Conservation (phyloP, 2,113 vertebrate genomes). For the Rallus limicola region DNA sequence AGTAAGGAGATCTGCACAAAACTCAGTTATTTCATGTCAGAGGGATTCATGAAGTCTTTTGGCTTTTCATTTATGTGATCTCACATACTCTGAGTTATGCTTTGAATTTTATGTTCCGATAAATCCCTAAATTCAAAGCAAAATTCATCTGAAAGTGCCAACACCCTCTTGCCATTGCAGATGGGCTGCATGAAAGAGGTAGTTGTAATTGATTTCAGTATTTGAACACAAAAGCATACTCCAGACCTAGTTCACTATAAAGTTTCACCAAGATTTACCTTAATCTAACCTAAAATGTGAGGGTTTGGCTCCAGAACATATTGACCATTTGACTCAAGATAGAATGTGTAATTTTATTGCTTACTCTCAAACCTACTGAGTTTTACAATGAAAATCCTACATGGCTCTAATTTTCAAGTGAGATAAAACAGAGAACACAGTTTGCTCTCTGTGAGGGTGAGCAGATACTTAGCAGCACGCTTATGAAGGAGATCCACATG, state of each 20-base stretch:
- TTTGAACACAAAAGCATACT: not conserved
- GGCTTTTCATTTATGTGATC: conserved; percentile 15
- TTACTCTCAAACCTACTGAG: not conserved
- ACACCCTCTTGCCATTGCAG: not conserved
- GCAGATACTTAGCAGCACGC: not conserved
- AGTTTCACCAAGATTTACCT: not conserved
- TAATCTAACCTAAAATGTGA: not conserved
- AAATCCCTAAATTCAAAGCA: conserved; percentile 24
- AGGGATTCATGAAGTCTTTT: not conserved
- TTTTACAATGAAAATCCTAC: not conserved
- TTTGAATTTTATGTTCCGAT: conserved; percentile 30
- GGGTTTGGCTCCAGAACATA: not conserved
- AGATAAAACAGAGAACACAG: not conserved
- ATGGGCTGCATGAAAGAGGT: not conserved
- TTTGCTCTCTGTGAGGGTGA: not conserved
- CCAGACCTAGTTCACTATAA: not conserved
- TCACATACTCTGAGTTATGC: not conserved
- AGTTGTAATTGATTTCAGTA: not conserved
- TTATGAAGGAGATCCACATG: not conserved
- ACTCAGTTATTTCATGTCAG: not conserved
- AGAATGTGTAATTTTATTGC: not conserved
- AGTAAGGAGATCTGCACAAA: conserved; percentile 4
- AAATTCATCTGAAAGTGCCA: not conserved
- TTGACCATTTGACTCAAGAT: not conserved
- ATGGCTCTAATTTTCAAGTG: not conserved